phyloP scores from a whole-genome alignment of 1,140 invertebrate genomes.

The Venturia canescens region DNA sequence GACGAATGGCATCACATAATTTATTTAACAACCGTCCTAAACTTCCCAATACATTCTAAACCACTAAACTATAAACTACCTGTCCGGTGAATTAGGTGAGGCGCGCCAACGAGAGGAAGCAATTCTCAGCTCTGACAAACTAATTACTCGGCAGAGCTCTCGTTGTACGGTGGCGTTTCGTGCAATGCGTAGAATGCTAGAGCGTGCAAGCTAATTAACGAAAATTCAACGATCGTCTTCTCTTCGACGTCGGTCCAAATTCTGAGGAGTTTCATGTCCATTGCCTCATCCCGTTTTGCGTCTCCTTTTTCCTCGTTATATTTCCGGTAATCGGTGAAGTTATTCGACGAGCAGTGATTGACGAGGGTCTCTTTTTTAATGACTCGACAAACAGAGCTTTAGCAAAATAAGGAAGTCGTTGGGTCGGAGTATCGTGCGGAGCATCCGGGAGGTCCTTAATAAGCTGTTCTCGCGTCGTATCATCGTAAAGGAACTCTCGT shows the following conservation, averaged over 20 bases:
- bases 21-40: slow-evolving; percentile 15
- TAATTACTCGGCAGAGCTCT: slow-evolving; percentile 52
- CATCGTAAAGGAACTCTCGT: not conserved
- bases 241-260: not conserved
- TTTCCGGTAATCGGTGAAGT: slow-evolving; percentile 6
- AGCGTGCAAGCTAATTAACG: slow-evolving; percentile 55
- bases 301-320: not conserved
- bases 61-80: slow-evolving; percentile 38
- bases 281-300: not conserved
- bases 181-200: slow-evolving; percentile 34
- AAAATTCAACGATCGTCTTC: slow-evolving; percentile 32
- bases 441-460: slow-evolving; percentile 20
- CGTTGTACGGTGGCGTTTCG: slow-evolving; percentile 46
- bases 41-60: slow-evolving; percentile 28
- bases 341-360: slow-evolving; percentile 9
- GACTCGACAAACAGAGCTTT: not conserved
- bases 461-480: slow-evolving; percentile 15
- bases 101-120: slow-evolving; percentile 37
- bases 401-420: slow-evolving; percentile 45
- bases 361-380: slow-evolving; percentile 42
- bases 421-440: slow-evolving; percentile 2
- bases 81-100: not conserved
- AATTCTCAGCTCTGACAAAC: slow-evolving; percentile 57
- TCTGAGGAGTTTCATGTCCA: not conserved
- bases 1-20: not conserved